Evolutionary conservation across 2,888 invertebrate species (phyloP).

Genomic region (Pandemis corylana): DNA sequence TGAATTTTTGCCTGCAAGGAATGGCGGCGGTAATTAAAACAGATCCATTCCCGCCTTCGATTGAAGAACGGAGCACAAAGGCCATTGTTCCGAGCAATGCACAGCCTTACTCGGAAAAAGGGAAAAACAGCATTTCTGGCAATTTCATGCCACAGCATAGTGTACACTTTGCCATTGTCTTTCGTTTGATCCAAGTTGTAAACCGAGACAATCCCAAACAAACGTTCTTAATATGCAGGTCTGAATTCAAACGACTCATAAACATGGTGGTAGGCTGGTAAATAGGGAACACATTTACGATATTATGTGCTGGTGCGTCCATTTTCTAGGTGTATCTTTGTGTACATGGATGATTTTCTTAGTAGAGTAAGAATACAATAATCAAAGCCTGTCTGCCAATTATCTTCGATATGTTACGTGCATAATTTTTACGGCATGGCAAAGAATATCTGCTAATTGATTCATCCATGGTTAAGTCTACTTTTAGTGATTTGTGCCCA

Average conservation of each 20-base stretch:
- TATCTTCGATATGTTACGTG: background rate
- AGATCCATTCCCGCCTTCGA: conserved; percentile 47
- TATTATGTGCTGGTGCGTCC: background rate
- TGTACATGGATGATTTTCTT: background rate
- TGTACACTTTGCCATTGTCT: conserved; percentile 41
- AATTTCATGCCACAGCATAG: conserved; percentile 43
- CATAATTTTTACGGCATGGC: conserved; percentile 10
- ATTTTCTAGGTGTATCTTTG: background rate
- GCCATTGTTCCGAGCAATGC: conserved; percentile 51
- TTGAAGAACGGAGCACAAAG: conserved; percentile 55
- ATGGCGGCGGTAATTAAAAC: conserved; percentile 36
- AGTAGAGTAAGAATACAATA: too few species aligned
- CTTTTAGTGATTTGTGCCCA: too few species aligned
- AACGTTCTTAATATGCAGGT: conserved; percentile 22
- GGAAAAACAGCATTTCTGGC: conserved; percentile 48
- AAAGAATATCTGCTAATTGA: conserved; percentile 19
- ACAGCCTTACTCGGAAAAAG: conserved; percentile 48
- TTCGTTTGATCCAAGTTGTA: conserved; percentile 38
- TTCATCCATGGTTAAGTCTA: too few species aligned
- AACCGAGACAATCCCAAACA: conserved; percentile 22
- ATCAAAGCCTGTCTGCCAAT: too few species aligned
- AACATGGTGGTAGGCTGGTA: background rate
- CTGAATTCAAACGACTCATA: background rate
- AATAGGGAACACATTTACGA: background rate
- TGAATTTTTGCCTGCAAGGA: conserved; percentile 9